Evolutionary conservation across 2,797 vertebrate genomes (phyloP).

Genomic region (Taeniopygia guttata): DNA sequence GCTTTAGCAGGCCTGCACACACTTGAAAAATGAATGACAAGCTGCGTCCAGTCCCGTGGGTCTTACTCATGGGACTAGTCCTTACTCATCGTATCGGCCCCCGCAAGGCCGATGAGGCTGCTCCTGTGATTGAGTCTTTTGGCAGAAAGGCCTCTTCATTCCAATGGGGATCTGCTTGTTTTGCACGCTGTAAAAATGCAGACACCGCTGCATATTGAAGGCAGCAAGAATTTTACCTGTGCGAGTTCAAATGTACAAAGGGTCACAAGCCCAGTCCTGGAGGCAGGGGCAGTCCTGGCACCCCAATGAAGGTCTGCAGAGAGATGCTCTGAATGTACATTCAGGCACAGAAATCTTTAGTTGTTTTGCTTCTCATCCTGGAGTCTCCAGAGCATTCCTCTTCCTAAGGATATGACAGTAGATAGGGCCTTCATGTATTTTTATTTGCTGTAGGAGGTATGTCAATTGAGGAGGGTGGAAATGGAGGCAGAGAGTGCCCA

Average conservation of each 20-base stretch:
- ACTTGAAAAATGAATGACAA: slow-evolving; percentile 27
- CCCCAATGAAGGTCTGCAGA: not conserved
- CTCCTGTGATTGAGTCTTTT: not conserved
- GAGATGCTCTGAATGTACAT: not conserved
- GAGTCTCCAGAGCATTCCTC: not conserved
- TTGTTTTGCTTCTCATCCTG: not conserved
- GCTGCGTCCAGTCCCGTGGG: slow-evolving; percentile 31
- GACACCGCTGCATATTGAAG: not conserved
- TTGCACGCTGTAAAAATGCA: not conserved
- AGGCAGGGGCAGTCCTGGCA: not conserved
- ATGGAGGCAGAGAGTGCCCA: not conserved
- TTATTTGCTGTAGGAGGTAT: not conserved
- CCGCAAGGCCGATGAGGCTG: not conserved
- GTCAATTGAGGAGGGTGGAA: not conserved
- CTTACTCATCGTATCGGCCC: slow-evolving; percentile 28
- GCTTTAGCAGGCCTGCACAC: slow-evolving; percentile 11
- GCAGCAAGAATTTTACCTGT: not conserved
- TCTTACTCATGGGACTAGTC: slow-evolving; percentile 51
- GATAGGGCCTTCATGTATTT: not conserved
- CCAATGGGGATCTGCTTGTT: not conserved
- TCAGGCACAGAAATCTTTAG: not conserved
- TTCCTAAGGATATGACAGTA: not conserved
- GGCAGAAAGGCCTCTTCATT: slow-evolving; percentile 8
- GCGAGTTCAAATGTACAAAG: rapidly evolving
- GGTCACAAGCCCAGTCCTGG: not conserved